These are phyloP conservation scores for Neolamprologus multifasciatus DNA, from an alignment of 2,797 vertebrate species.

Conservation along the genomic window DNA sequence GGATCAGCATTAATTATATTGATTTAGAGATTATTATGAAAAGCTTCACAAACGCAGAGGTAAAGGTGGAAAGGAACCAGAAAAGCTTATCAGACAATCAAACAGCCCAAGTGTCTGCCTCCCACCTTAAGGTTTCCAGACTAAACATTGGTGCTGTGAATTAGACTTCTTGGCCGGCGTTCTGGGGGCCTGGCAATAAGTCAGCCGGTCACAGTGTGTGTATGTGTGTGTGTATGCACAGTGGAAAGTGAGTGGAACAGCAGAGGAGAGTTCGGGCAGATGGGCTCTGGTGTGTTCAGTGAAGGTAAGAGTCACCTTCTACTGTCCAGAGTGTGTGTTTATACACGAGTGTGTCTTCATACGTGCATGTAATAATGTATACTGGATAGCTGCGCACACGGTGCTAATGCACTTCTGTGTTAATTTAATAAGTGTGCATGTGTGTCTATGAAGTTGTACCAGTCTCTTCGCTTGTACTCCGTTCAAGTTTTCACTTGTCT, in stretches of 20 bases:
- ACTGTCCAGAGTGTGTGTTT: slow-evolving; percentile 49
- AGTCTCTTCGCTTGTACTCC: neutral
- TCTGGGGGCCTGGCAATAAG: slow-evolving; percentile 42
- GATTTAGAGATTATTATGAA: neutral
- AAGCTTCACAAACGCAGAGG: neutral
- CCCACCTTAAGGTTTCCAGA: slow-evolving; percentile 43
- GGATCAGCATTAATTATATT: neutral
- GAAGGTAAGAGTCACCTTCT: slow-evolving; percentile 72
- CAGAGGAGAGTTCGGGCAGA: slow-evolving; percentile 52
- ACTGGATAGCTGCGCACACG: neutral
- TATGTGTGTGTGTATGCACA: slow-evolving; percentile 1
- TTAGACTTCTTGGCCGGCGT: slow-evolving; percentile 37
- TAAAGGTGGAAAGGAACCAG: neutral
- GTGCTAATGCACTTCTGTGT: slow-evolving; percentile 27
- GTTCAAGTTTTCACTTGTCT: neutral
- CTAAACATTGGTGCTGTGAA: slow-evolving; percentile 40
- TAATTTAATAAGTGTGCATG: slow-evolving; percentile 5
- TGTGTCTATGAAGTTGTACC: neutral
- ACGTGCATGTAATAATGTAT: neutral
- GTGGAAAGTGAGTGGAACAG: slow-evolving; percentile 32
- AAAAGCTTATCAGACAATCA: slow-evolving; percentile 16
- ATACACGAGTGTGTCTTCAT: neutral
- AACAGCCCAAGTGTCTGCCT: slow-evolving; percentile 19
- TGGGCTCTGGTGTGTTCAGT: slow-evolving; percentile 58
- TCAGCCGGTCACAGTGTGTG: slow-evolving; percentile 32